Base-by-base conservation (phyloP, 2,888 invertebrate genomes). In the Eupithecia exiguata region DNA sequence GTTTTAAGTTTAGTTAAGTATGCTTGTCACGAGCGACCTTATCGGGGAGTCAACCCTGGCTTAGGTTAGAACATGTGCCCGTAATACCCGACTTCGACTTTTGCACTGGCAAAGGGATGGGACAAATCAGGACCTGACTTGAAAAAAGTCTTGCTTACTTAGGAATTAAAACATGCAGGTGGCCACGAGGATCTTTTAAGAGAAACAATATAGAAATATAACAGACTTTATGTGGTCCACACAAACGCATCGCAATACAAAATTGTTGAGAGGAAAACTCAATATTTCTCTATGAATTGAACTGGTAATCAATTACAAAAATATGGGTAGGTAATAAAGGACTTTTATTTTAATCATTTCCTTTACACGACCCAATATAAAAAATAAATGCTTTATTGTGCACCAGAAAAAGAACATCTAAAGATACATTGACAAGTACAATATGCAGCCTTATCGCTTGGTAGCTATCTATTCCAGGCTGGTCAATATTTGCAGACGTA, bases 1-100 rank as follows among this genome's bases (percentile, higher is more conserved):
- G 66, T 66, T 40, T 40, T 36, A 43, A 69, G 68, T 46, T 65
- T 40, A 63, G 16, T 30, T 58, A 58, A n/a, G 72, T 68, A 76
- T 74, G 73, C 76, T 40, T 35, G 69, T 73, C 76, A 76, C 76
- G 76, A 67, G 46, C 69, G 71, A 73, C 73, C 76, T 69, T 76
- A 76, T 76, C 76, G 69, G 71, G 69, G 58, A 58, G 71, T 63
- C 76, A 71, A 36, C 76, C 76, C 73, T 70, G 25, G 58, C 58
- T 58, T 58, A 62, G 68, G 71, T 73, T 70, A 73, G 73, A 76
- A 76, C 76, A 76, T 76, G 71, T 76, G 76, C 71, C 66, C 40
- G 76, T 73, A 76, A 76, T 73, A 73, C 30, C 71, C 46, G 72
- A 25, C 69, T 69, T 69, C 71, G 73, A 76, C 69, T 71, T 71